Evolutionary conservation across 2,113 vertebrate species (phyloP).

Genomic region (Lates calcarifer): DNA sequence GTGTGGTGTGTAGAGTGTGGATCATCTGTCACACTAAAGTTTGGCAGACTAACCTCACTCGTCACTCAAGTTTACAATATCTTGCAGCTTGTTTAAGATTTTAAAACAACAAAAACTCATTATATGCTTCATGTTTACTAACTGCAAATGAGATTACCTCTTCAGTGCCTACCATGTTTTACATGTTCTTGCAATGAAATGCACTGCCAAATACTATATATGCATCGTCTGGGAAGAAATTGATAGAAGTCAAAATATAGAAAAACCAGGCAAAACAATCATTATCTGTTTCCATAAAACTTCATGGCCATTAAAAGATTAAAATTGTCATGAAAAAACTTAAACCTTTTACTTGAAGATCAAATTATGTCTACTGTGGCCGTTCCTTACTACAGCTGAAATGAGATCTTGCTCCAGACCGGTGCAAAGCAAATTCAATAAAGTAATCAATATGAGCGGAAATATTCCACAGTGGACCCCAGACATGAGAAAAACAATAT

Average conservation of each 20-base stretch:
- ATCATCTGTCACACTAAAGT: slow-evolving; percentile 12
- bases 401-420: slow-evolving; percentile 53
- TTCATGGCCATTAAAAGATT: slow-evolving; percentile 1
- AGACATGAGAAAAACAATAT: slow-evolving; percentile 5
- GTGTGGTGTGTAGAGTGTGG: not conserved
- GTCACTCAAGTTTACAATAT: not conserved
- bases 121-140: not conserved
- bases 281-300: not conserved
- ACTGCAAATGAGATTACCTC: not conserved
- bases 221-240: slow-evolving; percentile 6
- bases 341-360: slow-evolving; percentile 52
- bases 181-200: not conserved
- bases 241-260: not conserved
- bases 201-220: slow-evolving; percentile 1
- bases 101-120: not conserved
- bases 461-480: slow-evolving; percentile 47
- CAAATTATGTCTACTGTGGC: slow-evolving; percentile 56
- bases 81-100: not conserved
- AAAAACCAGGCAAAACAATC: slow-evolving; percentile 14
- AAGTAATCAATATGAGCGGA: slow-evolving; percentile 64
- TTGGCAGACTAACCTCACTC: not conserved
- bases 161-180: not conserved
- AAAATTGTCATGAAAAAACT: not conserved
- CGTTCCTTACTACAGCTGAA: slow-evolving; percentile 58
- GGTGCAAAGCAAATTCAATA: slow-evolving; percentile 63